These are phyloP conservation scores for Chrysogorgia sp. DNA, from an alignment of 92 coral and sea anemone genomes.

Conservation along the genomic window DNA sequence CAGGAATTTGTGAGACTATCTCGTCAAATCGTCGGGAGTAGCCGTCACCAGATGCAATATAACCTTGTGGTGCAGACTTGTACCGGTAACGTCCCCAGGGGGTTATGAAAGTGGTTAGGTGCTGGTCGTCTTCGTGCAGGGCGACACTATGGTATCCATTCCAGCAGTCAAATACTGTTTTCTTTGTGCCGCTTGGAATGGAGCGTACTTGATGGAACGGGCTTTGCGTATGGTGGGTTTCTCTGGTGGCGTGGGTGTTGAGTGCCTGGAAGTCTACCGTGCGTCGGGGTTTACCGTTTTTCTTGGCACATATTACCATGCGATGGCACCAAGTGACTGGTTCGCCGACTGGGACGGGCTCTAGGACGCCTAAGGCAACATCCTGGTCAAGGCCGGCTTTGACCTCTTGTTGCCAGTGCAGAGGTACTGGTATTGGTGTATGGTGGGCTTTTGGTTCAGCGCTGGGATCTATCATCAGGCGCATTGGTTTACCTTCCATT, in stretches of 20 bases:
- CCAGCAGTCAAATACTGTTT: background rate
- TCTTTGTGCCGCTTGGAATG: constrained; percentile 26
- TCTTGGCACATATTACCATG: too few relatives aligned
- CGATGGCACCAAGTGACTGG: constrained; percentile 41
- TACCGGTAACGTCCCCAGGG: constrained; percentile 71
- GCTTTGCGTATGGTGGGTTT: constrained; percentile 52
- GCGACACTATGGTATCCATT: constrained; percentile 50
- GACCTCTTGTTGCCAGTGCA: constrained; percentile 36
- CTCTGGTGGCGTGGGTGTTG: constrained; percentile 57
- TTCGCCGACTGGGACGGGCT: constrained; percentile 44
- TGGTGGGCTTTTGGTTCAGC: constrained; percentile 61
- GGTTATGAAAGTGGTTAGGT: constrained; percentile 69
- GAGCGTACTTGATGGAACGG: constrained; percentile 33
- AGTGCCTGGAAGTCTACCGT: constrained; percentile 9
- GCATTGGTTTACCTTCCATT: constrained; percentile 54
- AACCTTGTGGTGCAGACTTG: constrained; percentile 73
- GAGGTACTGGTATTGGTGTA: constrained; percentile 54
- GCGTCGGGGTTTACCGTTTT: too few relatives aligned
- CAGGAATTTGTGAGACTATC: constrained; percentile 48
- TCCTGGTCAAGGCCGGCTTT: constrained; percentile 43
- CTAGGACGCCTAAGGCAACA: constrained; percentile 29
- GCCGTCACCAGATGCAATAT: constrained; percentile 62
- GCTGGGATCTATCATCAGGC: constrained; percentile 49
- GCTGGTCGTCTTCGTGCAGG: constrained; percentile 56
- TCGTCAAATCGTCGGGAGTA: constrained; percentile 62